Evolutionary conservation across 1,140 invertebrate genomes (phyloP).

Genomic region (Penaeus chinensis): DNA sequence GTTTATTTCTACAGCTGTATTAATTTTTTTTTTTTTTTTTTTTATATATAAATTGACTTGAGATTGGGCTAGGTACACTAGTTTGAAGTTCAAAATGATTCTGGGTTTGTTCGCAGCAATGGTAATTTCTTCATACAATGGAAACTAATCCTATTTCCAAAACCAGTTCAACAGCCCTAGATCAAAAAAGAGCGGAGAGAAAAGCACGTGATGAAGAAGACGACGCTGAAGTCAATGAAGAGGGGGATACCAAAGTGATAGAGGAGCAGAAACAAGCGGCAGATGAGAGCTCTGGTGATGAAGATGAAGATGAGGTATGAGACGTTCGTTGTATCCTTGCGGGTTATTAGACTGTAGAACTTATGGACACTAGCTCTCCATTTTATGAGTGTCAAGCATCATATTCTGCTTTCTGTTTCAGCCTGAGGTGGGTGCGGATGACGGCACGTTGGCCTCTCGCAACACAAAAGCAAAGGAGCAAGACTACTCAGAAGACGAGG

Average conservation of each 20-base stretch:
- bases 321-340: background rate
- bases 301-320: constrained; percentile 59
- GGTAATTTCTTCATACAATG: no score
- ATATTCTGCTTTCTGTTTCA: no score
- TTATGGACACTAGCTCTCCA: no score
- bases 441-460: constrained; percentile 1
- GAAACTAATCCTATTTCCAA: no score
- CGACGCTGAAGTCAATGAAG: constrained; percentile 67
- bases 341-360: background rate
- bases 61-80: no score
- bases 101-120: no score
- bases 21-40: no score
- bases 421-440: constrained; percentile 1
- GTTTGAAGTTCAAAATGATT: no score
- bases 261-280: constrained; percentile 59
- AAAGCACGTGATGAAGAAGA: background rate
- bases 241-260: constrained; percentile 70
- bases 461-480: constrained; percentile 37
- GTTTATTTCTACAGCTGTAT: no score
- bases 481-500: constrained; percentile 40
- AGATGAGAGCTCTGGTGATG: constrained; percentile 67
- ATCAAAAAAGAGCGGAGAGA: background rate
- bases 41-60: no score
- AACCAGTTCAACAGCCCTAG: background rate
- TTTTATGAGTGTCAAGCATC: no score